Evolutionary conservation across 2,113 vertebrate genomes (phyloP).

Genomic region (Lontra canadensis): DNA sequence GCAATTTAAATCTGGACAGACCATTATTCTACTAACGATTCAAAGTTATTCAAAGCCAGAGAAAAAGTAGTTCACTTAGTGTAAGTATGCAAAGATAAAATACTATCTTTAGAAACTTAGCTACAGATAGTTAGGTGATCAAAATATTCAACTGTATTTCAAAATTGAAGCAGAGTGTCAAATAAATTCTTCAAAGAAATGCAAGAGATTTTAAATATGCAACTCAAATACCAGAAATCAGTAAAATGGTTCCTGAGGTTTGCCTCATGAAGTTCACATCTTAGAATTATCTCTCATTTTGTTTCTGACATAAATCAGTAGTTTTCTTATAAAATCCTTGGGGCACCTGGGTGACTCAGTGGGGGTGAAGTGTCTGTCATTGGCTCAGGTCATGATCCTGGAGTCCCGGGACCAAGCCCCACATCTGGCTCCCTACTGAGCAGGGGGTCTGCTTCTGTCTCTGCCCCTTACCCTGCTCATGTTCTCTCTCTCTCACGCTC

Average conservation of each 20-base stretch:
- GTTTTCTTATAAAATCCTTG: slow-evolving; percentile 16
- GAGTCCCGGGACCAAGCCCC: background rate
- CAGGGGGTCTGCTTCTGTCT: background rate
- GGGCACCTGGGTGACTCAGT: background rate
- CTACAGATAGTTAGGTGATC: background rate
- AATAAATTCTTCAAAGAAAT: slow-evolving; percentile 25
- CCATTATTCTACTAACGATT: background rate
- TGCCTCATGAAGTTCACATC: background rate
- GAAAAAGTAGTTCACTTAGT: slow-evolving; percentile 13
- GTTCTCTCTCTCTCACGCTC: background rate
- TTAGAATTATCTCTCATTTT: slow-evolving; percentile 30
- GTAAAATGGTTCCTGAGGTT: background rate
- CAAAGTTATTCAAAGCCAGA: background rate
- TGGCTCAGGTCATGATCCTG: background rate
- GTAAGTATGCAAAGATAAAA: background rate
- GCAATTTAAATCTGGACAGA: background rate
- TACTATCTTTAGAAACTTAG: slow-evolving; percentile 37
- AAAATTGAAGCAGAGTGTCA: background rate
- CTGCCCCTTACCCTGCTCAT: background rate
- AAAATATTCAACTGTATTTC: slow-evolving; percentile 38
- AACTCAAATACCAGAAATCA: background rate
- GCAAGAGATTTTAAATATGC: slow-evolving; percentile 10
- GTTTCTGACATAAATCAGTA: slow-evolving; percentile 48
- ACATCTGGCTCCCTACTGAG: background rate
- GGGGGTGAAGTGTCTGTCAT: background rate